phyloP scores from a whole-genome alignment of 2,797 vertebrate species.

The Hippocampus kuda region DNA sequence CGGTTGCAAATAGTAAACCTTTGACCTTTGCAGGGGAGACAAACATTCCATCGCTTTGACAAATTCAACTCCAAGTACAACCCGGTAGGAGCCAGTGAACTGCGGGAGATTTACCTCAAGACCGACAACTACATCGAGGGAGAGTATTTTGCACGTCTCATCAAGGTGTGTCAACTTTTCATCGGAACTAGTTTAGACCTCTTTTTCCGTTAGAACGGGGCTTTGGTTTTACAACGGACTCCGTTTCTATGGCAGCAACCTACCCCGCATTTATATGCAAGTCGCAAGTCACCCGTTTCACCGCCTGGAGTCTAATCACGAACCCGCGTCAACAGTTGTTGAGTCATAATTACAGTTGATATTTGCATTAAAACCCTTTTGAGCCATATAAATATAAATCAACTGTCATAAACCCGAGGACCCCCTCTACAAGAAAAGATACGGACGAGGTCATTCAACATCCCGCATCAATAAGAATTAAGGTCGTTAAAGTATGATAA shows the following conservation, averaged over 20 bases:
- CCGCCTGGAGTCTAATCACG: no score
- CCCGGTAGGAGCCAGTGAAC: conserved; percentile 90
- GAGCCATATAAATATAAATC: not conserved
- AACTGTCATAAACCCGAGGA: not conserved
- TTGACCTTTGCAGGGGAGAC: conserved; percentile 72
- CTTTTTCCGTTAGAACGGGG: no score
- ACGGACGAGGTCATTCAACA: not conserved
- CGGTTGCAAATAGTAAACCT: conserved; percentile 1
- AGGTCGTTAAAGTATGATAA: not conserved
- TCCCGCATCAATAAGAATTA: not conserved
- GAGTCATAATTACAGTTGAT: no score
- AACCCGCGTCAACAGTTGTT: no score
- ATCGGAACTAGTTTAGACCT: no score
- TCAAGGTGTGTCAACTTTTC: conserved; percentile 72
- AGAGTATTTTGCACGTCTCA: conserved; percentile 92
- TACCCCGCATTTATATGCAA: no score
- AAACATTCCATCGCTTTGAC: conserved; percentile 97
- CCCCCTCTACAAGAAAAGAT: not conserved
- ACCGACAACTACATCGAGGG: conserved; percentile 88
- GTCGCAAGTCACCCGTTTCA: no score
- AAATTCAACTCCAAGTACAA: conserved; percentile 99
- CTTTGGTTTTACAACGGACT: no score
- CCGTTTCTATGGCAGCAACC: no score
- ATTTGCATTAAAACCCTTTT: no score
- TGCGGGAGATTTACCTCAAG: conserved; percentile 91